A percentile compares a stretch with the other conserved stretches of the same genome.
Evolutionary conservation across 2,888 invertebrate species (phyloP).

Genomic region (Agrypnus murinus): DNA sequence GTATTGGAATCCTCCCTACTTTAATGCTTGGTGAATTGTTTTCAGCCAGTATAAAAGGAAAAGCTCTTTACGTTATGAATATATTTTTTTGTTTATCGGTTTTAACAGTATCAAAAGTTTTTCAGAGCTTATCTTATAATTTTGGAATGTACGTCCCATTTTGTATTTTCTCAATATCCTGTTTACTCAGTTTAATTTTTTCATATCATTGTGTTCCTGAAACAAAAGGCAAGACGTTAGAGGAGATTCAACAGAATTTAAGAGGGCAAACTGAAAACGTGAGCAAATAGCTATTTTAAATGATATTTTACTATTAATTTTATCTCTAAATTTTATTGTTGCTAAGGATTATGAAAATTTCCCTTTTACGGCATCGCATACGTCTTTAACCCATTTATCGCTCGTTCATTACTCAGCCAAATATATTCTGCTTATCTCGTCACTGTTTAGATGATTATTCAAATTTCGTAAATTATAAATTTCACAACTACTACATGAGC

Average conservation of each 20-base stretch:
- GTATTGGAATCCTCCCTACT: slow-evolving; percentile 57
- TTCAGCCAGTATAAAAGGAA: slow-evolving; percentile 59
- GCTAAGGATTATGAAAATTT: too few relatives aligned
- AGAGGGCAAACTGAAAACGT: not conserved
- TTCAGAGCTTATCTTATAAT: slow-evolving; percentile 59
- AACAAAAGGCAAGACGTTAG: slow-evolving; percentile 62
- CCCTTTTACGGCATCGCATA: too few relatives aligned
- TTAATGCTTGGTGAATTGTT: slow-evolving; percentile 60
- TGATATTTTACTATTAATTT: too few relatives aligned
- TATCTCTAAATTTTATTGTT: too few relatives aligned
- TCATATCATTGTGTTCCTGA: slow-evolving; percentile 63
- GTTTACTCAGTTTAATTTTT: slow-evolving; percentile 60
- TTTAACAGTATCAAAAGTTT: slow-evolving; percentile 60
- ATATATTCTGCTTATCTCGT: too few relatives aligned
- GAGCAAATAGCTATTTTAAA: too few relatives aligned
- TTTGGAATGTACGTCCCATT: slow-evolving; percentile 63
- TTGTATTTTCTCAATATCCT: slow-evolving; percentile 58
- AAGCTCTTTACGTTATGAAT: slow-evolving; percentile 59
- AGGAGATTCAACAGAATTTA: slow-evolving; percentile 60
- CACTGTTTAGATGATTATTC: too few relatives aligned
- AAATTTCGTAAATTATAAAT: too few relatives aligned
- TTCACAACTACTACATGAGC: too few relatives aligned
- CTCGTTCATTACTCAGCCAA: too few relatives aligned
- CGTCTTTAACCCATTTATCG: too few relatives aligned
- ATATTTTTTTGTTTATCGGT: slow-evolving; percentile 58